A percentile compares a stretch with the other conserved stretches of the same genome.
These are phyloP conservation scores for Sabatieria punctata DNA, from an alignment of 2,888 invertebrate genomes.

Conservation along the genomic window DNA sequence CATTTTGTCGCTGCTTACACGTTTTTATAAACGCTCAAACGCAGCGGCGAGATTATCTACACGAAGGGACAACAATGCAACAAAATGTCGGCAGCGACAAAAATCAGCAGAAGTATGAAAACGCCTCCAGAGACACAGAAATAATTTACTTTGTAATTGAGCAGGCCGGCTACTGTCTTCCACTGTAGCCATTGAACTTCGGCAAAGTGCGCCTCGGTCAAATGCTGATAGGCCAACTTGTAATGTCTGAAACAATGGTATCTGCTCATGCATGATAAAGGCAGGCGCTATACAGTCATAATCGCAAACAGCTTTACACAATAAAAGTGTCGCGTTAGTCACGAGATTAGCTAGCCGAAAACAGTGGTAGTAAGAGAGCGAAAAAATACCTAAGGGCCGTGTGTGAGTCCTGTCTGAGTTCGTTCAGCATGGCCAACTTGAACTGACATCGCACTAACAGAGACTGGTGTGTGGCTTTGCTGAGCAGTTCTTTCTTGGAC, in stretches of 20 bases:
- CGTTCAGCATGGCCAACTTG: conserved; percentile 85
- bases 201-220: conserved; percentile 67
- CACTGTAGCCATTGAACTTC: conserved; percentile 83
- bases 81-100: background rate
- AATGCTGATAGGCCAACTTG: conserved; percentile 66
- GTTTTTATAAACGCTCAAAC: too few species aligned
- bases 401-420: conserved; percentile 70
- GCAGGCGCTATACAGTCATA: too few species aligned
- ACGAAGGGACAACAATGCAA: background rate
- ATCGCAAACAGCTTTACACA: too few species aligned
- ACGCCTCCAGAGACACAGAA: too few species aligned
- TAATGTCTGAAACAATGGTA: conserved; percentile 40
- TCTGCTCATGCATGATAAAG: too few species aligned
- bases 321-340: too few species aligned
- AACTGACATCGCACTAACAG: conserved; percentile 87
- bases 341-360: too few species aligned
- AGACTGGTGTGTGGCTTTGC: conserved; percentile 8
- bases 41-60: too few species aligned
- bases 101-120: too few species aligned
- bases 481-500: conserved; percentile 52
- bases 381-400: conserved; percentile 58
- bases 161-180: conserved; percentile 77
- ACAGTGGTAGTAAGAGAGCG: too few species aligned
- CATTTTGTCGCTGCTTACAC: too few species aligned
- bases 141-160: conserved; percentile 67